Evolutionary conservation across 2,797 vertebrate species (phyloP).

Genomic region (Enteromius treurensis): DNA sequence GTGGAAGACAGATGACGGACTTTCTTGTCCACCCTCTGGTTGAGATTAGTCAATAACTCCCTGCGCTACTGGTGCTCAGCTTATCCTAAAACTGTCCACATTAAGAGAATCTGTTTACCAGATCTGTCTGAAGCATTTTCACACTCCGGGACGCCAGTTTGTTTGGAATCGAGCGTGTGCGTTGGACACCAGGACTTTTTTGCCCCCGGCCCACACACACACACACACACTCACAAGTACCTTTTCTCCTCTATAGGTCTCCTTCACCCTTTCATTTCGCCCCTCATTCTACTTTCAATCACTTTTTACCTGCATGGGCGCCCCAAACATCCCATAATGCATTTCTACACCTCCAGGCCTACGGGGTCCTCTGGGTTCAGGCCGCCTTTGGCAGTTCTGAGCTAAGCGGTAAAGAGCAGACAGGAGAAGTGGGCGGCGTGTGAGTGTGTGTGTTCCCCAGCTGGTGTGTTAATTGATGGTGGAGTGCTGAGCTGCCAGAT

Average conservation of each 20-base stretch:
- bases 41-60: conserved; percentile 41
- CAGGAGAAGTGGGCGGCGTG: conserved; percentile 54
- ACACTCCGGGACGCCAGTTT: conserved; percentile 1
- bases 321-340: conserved; percentile 31
- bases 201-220: not conserved
- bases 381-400: conserved; percentile 33
- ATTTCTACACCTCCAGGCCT: conserved; percentile 19
- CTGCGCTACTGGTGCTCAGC: conserved; percentile 10
- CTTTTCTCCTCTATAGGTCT: not conserved
- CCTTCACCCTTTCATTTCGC: conserved; percentile 19
- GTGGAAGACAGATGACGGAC: conserved; percentile 40
- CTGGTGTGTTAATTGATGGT: conserved; percentile 80
- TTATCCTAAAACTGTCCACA: conserved; percentile 39
- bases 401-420: conserved; percentile 30
- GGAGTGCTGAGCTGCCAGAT: conserved; percentile 77
- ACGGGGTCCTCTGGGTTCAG: not conserved
- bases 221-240: not conserved
- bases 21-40: conserved; percentile 26
- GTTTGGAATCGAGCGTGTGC: not conserved
- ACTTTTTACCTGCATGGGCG: not conserved
- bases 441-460: conserved; percentile 75
- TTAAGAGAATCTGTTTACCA: conserved; percentile 36
- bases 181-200: not conserved
- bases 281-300: conserved; percentile 8
- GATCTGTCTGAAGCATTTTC: conserved; percentile 21